Percentiles rank a stretch among this genome's conserved stretches.
These are phyloP conservation scores for Heliconius erato DNA, from an alignment of 2,888 invertebrate genomes.

Conservation along the genomic window DNA sequence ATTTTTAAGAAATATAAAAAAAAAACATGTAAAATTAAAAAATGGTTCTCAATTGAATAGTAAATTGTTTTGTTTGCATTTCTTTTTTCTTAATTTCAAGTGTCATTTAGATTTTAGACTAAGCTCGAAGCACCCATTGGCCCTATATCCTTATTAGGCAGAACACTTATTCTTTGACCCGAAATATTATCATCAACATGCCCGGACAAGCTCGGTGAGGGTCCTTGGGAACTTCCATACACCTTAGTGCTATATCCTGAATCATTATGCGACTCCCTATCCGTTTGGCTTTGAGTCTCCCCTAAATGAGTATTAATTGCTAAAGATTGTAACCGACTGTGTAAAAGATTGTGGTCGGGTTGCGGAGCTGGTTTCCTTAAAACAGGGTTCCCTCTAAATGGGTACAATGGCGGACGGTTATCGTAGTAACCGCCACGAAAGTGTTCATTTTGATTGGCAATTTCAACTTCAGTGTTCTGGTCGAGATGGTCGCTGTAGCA, in stretches of 20 bases:
- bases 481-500: slow-evolving; percentile 81
- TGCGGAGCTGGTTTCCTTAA: slow-evolving; percentile 68
- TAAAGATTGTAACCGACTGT: slow-evolving; percentile 79
- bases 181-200: slow-evolving; percentile 81
- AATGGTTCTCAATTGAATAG: not conserved
- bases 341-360: slow-evolving; percentile 76
- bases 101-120: slow-evolving; percentile 85
- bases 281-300: slow-evolving; percentile 82
- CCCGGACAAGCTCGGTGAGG: slow-evolving; percentile 90
- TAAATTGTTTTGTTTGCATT: not conserved
- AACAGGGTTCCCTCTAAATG: slow-evolving; percentile 61
- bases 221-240: slow-evolving; percentile 91
- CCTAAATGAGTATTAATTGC: slow-evolving; percentile 82
- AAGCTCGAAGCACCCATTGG: slow-evolving; percentile 88
- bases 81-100: not conserved
- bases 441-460: slow-evolving; percentile 77
- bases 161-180: slow-evolving; percentile 71
- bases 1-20: not conserved
- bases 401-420: slow-evolving; percentile 72
- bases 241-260: slow-evolving; percentile 94
- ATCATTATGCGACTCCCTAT: slow-evolving; percentile 91
- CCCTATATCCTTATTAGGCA: slow-evolving; percentile 66
- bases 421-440: slow-evolving; percentile 78
- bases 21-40: not conserved
- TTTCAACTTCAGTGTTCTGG: slow-evolving; percentile 81